phyloP scores from a whole-genome alignment of 1,140 invertebrate species.

The Geopemphigus sp. region DNA sequence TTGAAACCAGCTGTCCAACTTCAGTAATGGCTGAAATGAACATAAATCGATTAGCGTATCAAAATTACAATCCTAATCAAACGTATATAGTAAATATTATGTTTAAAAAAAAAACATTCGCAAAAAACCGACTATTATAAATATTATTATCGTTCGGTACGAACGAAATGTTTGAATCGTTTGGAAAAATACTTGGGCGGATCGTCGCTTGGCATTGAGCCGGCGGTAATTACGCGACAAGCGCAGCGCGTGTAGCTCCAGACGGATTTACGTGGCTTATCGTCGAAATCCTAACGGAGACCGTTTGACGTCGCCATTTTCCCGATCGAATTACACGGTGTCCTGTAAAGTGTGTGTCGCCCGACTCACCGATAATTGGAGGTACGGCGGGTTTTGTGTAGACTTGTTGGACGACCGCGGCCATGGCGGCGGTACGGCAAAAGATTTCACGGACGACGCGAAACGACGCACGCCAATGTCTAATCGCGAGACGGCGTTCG shows the following conservation, averaged over 20 bases:
- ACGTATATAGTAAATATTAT: neutral
- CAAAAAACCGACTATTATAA: too few relatives aligned
- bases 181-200: neutral
- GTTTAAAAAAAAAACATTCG: too few relatives aligned
- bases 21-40: constrained; percentile 25
- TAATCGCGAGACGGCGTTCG: too few relatives aligned
- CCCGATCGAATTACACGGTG: too few relatives aligned
- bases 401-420: neutral
- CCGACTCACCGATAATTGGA: constrained; percentile 14
- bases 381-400: neutral
- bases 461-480: too few relatives aligned
- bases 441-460: neutral
- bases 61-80: neutral
- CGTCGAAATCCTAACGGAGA: too few relatives aligned
- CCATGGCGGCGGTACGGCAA: neutral
- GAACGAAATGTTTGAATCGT: neutral
- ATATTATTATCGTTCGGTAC: too few relatives aligned
- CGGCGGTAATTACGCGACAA: too few relatives aligned
- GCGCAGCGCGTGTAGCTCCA: too few relatives aligned
- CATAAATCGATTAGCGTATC: neutral
- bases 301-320: neutral
- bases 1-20: constrained; percentile 29
- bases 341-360: neutral
- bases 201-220: too few relatives aligned
- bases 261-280: too few relatives aligned